These are phyloP conservation scores for Parus major DNA, from an alignment of 2,113 vertebrate genomes.

Conservation along the genomic window DNA sequence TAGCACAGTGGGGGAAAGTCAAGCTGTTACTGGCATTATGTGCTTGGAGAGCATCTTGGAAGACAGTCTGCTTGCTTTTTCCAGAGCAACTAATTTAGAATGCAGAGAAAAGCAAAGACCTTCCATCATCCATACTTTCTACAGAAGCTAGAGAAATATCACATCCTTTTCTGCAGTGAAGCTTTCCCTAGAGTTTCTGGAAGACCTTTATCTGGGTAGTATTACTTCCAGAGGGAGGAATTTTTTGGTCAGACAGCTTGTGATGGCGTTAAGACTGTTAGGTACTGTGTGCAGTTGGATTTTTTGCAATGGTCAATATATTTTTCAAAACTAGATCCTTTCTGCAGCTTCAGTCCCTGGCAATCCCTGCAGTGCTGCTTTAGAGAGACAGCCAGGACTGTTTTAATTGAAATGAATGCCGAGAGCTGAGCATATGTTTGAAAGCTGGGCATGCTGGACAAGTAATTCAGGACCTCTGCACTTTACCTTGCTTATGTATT, in stretches of 20 bases:
- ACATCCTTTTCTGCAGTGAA: neutral
- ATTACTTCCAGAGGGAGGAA: neutral
- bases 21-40: neutral
- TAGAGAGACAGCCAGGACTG: neutral
- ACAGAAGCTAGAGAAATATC: neutral
- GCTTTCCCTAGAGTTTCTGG: neutral
- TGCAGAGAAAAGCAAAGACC: neutral
- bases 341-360: neutral
- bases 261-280: neutral
- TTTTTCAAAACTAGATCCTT: constrained; percentile 9
- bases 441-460: neutral
- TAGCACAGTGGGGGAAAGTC: neutral
- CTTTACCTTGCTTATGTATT: neutral
- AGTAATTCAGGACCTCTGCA: neutral
- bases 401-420: neutral
- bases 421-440: neutral
- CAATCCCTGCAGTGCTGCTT: neutral
- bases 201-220: neutral
- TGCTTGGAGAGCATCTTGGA: neutral
- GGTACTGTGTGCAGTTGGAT: neutral
- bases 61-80: neutral
- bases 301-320: neutral
- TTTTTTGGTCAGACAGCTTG: neutral
- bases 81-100: constrained; percentile 9
- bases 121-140: neutral